Percentiles rank a stretch among this genome's conserved stretches.
Evolutionary conservation across 2,113 vertebrate species (phyloP).

Genomic region (Sinocyclocheilus grahami): DNA sequence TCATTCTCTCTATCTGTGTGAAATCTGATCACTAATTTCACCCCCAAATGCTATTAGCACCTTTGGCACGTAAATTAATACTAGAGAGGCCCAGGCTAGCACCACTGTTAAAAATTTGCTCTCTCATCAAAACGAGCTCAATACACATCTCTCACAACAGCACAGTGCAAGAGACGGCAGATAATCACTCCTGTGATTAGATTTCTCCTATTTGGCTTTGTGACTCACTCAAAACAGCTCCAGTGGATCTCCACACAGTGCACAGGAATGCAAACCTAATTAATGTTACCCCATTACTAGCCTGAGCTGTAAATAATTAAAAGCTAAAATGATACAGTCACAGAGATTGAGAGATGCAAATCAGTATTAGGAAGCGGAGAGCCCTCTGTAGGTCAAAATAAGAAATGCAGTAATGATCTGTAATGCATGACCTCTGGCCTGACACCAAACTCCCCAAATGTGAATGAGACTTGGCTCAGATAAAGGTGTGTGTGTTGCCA

Average conservation of each 20-base stretch:
- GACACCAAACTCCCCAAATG: constrained; percentile 33
- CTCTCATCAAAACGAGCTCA: constrained; percentile 52
- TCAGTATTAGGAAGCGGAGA: not conserved
- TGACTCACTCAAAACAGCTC: constrained; percentile 31
- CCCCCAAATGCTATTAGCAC: constrained; percentile 51
- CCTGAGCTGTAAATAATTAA: constrained; percentile 6
- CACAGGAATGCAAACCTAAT: constrained; percentile 29
- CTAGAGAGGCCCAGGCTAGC: constrained; percentile 9
- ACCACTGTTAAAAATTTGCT: constrained; percentile 48
- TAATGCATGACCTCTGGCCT: constrained; percentile 27
- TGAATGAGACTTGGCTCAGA: constrained; percentile 33
- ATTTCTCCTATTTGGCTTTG: constrained; percentile 35
- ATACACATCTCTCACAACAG: constrained; percentile 44
- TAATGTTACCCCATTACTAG: not conserved
- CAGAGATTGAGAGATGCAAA: not conserved
- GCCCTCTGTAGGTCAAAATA: constrained; percentile 34
- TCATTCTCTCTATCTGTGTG: constrained; percentile 38
- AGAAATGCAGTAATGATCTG: constrained; percentile 28
- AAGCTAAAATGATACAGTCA: not conserved
- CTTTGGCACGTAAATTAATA: constrained; percentile 27
- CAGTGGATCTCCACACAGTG: constrained; percentile 22
- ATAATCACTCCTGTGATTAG: constrained; percentile 54
- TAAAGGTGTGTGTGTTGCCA: constrained; percentile 46
- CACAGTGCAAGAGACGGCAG: constrained; percentile 15
- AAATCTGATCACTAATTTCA: constrained; percentile 38